phyloP scores from a whole-genome alignment of 1,140 invertebrate species.

The Atta colombica region DNA sequence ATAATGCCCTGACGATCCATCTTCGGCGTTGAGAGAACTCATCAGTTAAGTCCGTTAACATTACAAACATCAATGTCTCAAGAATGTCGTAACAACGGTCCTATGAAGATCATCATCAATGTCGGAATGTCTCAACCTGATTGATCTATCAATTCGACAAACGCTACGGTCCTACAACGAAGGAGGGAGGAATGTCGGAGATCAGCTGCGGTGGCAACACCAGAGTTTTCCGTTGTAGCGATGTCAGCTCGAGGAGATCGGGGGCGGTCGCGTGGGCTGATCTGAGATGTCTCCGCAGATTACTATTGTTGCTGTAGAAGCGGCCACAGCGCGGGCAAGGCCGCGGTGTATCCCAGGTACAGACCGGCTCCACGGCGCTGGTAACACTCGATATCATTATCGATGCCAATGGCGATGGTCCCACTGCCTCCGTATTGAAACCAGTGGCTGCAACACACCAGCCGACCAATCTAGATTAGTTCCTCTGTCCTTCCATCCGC shows the following conservation, averaged over 20 bases:
- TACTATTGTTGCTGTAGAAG: constrained; percentile 86
- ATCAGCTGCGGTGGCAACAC: background rate
- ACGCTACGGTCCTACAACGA: background rate
- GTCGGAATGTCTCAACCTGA: background rate
- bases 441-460: constrained; percentile 80
- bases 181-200: background rate
- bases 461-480: constrained; percentile 75
- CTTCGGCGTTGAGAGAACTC: background rate
- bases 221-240: constrained; percentile 73
- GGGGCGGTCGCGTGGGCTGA: constrained; percentile 81
- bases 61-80: background rate
- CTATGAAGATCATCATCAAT: background rate
- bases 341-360: constrained; percentile 81
- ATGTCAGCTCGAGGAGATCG: constrained; percentile 78
- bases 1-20: background rate
- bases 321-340: constrained; percentile 84
- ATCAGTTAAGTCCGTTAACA: background rate
- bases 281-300: constrained; percentile 84
- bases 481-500: constrained; percentile 58
- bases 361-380: constrained; percentile 68
- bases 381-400: constrained; percentile 43
- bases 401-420: constrained; percentile 26
- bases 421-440: constrained; percentile 53
- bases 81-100: background rate
- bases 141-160: background rate